Conservation (phyloP, 2,797 vertebrate genomes). For the Ctenosaura bakeri region DNA sequence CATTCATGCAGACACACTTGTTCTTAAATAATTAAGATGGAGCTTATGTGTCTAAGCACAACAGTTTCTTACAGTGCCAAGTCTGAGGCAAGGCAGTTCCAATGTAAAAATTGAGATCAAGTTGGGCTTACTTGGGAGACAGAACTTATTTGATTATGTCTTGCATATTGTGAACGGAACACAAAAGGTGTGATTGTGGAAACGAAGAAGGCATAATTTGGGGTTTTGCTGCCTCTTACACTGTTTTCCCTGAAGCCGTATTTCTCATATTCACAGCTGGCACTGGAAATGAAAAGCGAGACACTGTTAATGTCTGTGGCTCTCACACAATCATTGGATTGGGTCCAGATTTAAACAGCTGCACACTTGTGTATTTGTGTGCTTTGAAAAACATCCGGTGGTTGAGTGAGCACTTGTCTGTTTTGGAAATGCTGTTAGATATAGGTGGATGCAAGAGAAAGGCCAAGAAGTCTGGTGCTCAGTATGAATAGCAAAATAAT, state of each 20-base stretch:
- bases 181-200: not conserved
- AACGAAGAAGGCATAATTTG: not conserved
- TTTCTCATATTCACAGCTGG: not conserved
- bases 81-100: not conserved
- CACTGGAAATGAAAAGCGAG: not conserved
- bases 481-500: too few relatives aligned
- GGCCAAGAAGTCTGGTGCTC: too few relatives aligned
- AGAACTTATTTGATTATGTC: not conserved
- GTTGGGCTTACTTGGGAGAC: not conserved
- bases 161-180: not conserved
- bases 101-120: not conserved
- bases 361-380: not conserved
- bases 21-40: conserved; percentile 26
- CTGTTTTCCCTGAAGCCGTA: not conserved
- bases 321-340: not conserved
- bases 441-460: too few relatives aligned
- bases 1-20: not conserved
- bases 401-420: not conserved
- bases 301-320: not conserved
- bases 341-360: not conserved
- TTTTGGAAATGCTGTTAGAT: not conserved
- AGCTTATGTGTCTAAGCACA: not conserved
- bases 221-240: not conserved
- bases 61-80: not conserved
- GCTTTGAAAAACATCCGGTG: conserved; percentile 22